Percentiles rank a stretch among this genome's conserved stretches.
Conservation (phyloP, 2,113 vertebrate species). For the Falco punctatus region DNA sequence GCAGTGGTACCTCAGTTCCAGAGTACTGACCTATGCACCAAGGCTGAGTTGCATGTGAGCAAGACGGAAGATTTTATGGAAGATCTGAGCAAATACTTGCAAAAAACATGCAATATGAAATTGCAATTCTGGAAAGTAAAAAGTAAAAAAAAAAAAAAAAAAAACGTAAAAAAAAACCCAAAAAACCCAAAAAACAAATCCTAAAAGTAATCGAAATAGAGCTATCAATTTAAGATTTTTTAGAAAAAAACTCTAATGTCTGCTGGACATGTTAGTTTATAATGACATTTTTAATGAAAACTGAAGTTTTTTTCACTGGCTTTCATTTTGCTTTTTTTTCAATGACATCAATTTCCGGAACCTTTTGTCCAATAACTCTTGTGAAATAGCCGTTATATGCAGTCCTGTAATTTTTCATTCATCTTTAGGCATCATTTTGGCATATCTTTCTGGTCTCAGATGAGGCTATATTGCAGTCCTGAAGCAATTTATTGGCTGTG, state of each 20-base stretch:
- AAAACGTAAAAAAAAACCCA: neutral
- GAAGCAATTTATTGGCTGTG: neutral
- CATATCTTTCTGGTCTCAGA: neutral
- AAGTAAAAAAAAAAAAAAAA: neutral
- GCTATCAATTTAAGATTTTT: neutral
- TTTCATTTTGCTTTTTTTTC: neutral
- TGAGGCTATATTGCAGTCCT: neutral
- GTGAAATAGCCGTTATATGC: neutral
- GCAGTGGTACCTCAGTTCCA: neutral
- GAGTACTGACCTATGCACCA: neutral
- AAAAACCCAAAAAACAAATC: no score
- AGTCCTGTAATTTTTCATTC: neutral
- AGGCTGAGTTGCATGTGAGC: neutral
- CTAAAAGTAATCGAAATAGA: neutral
- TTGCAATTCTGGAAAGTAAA: neutral
- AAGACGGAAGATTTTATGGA: neutral
- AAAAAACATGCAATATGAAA: neutral
- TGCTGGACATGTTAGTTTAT: neutral
- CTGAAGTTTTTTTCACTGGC: rapidly evolving
- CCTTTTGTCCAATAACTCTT: rapidly evolving
- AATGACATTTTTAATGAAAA: neutral
- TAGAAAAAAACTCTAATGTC: neutral
- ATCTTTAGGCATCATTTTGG: neutral
- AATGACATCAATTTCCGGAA: neutral
- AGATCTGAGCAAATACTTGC: neutral